These are phyloP conservation scores for Sander vitreus DNA, from an alignment of 2,113 vertebrate genomes.

Conservation along the genomic window DNA sequence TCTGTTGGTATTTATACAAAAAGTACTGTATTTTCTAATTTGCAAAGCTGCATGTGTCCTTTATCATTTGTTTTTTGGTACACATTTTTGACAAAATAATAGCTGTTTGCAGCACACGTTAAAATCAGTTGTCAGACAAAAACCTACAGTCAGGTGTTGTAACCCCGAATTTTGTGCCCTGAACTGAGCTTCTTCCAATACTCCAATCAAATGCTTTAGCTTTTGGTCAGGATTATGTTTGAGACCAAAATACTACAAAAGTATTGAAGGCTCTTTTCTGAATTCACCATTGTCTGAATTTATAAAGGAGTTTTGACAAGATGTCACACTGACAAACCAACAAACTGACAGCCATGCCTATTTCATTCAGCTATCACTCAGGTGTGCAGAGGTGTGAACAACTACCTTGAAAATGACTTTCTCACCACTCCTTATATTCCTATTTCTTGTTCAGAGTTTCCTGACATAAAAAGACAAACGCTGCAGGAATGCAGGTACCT, in stretches of 20 bases:
- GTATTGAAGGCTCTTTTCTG: background rate
- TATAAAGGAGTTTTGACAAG: background rate
- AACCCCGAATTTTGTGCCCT: background rate
- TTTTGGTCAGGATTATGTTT: background rate
- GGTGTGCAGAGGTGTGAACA: slow-evolving; percentile 7
- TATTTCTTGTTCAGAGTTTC: background rate
- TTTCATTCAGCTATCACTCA: background rate
- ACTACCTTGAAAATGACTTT: background rate
- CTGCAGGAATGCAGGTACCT: background rate
- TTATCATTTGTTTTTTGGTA: background rate
- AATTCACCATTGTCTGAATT: background rate
- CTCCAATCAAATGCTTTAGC: background rate
- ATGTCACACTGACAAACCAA: background rate
- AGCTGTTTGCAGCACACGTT: background rate
- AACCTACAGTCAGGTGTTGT: background rate
- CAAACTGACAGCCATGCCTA: background rate
- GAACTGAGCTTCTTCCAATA: background rate
- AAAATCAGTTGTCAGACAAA: background rate
- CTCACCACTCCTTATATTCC: too few species aligned
- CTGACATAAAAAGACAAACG: background rate
- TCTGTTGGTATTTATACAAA: background rate
- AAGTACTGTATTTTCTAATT: background rate
- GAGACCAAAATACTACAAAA: background rate
- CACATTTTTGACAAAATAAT: background rate
- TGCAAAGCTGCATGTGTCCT: background rate